Conservation (phyloP, 2,888 invertebrate species). For the Conops quadrifasciatus region DNA sequence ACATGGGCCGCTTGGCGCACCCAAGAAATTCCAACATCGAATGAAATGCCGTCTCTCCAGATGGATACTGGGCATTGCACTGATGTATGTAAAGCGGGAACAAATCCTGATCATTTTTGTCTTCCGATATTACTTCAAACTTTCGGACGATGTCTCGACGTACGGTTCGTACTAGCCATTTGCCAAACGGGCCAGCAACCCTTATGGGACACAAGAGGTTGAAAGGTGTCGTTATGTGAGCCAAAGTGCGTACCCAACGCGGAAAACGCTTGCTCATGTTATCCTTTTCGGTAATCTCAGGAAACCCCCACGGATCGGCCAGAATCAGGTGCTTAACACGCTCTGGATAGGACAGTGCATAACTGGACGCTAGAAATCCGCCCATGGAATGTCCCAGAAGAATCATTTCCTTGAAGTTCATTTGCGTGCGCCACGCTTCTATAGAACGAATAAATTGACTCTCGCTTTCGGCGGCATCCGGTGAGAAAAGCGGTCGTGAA, state of each 20-base stretch:
- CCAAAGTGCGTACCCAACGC: slow-evolving; percentile 79
- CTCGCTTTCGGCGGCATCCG: slow-evolving; percentile 79
- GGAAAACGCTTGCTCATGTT: slow-evolving; percentile 68
- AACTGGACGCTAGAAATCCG: slow-evolving; percentile 85
- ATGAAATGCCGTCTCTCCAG: slow-evolving; percentile 71
- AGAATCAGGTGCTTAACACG: slow-evolving; percentile 86
- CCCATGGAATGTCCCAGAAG: slow-evolving; percentile 92
- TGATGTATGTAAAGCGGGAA: slow-evolving; percentile 91
- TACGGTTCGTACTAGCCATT: slow-evolving; percentile 78
- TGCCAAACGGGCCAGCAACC: slow-evolving; percentile 74
- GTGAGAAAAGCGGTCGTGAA: slow-evolving; percentile 82
- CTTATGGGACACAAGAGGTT: slow-evolving; percentile 89
- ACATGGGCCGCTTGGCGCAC: slow-evolving; percentile 93
- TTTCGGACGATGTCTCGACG: slow-evolving; percentile 81
- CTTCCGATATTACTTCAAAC: slow-evolving; percentile 72
- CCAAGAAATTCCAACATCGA: slow-evolving; percentile 83
- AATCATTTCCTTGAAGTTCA: slow-evolving; percentile 83
- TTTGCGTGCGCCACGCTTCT: slow-evolving; percentile 89
- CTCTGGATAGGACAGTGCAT: slow-evolving; percentile 82
- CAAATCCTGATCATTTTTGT: slow-evolving; percentile 66
- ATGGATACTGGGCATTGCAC: slow-evolving; percentile 88
- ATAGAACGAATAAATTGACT: slow-evolving; percentile 84
- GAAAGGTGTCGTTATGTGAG: slow-evolving; percentile 77
- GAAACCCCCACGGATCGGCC: slow-evolving; percentile 86
- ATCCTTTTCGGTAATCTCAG: slow-evolving; percentile 70